Conservation (phyloP, 1,140 invertebrate genomes). For the Tetranychus cinnabarinus region DNA sequence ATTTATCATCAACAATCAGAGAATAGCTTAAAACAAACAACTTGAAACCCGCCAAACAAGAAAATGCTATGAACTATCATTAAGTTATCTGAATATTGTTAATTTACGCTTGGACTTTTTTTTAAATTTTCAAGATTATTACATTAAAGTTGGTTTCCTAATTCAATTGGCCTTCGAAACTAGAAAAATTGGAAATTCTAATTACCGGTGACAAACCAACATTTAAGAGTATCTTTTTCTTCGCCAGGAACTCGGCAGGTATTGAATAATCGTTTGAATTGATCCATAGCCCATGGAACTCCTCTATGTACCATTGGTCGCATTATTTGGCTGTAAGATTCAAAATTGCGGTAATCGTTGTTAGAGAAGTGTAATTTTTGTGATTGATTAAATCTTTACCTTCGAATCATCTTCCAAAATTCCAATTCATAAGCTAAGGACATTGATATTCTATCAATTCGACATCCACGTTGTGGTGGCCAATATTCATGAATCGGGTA, state of each 20-base stretch:
- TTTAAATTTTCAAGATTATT: no score
- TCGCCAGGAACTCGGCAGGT: conserved; percentile 20
- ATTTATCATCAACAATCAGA: no score
- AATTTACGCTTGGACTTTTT: no score
- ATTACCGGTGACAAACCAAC: conserved; percentile 15
- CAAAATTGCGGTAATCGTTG: neutral
- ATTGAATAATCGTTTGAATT: conserved; percentile 20
- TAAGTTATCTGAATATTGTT: no score
- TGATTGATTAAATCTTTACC: conserved; percentile 1
- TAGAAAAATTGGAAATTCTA: no score
- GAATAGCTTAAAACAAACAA: no score
- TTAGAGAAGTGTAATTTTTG: conserved; percentile 6
- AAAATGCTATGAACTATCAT: no score
- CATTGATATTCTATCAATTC: conserved; percentile 18
- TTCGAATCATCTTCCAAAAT: conserved; percentile 17
- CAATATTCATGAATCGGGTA: conserved; percentile 18
- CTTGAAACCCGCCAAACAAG: no score
- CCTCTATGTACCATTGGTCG: conserved; percentile 1
- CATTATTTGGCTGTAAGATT: neutral
- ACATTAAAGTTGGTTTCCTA: no score
- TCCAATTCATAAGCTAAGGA: conserved; percentile 15
- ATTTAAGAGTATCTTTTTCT: conserved; percentile 11
- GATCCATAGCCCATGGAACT: conserved; percentile 20
- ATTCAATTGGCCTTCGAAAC: no score
- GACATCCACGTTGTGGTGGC: conserved; percentile 15